A percentile compares a stretch with the other conserved stretches of the same genome.
phyloP scores from a whole-genome alignment of 2,797 vertebrate species.

The Typhlichthys subterraneus region DNA sequence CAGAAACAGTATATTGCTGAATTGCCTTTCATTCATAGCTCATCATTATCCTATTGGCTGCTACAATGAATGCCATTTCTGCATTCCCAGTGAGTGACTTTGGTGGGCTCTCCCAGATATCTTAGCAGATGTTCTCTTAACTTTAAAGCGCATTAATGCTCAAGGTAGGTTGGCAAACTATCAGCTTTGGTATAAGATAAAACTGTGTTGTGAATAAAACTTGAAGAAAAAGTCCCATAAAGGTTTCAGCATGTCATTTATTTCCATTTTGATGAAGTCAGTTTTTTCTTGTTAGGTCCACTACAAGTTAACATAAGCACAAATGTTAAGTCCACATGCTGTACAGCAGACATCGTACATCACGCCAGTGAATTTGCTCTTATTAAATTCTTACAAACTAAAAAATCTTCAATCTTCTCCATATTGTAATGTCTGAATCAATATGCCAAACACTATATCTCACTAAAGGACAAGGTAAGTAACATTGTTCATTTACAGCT shows the following conservation, averaged over 20 bases:
- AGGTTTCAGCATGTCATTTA: neutral
- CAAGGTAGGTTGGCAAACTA: constrained; percentile 20
- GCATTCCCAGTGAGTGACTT: constrained; percentile 27
- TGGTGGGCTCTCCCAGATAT: constrained; percentile 26
- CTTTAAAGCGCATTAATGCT: constrained; percentile 6
- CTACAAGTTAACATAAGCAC: too few relatives aligned
- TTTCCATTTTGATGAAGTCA: neutral
- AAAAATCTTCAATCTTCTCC: neutral
- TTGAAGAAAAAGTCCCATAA: neutral
- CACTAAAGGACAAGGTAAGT: constrained; percentile 1
- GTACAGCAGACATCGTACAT: too few relatives aligned
- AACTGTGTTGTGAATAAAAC: neutral
- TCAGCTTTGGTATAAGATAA: neutral
- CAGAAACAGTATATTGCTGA: neutral
- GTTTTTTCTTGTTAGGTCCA: too few relatives aligned
- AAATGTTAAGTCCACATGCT: too few relatives aligned
- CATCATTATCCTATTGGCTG: constrained; percentile 5
- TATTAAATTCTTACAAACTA: too few relatives aligned
- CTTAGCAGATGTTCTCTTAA: constrained; percentile 8
- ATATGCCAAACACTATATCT: neutral
- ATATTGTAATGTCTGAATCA: neutral
- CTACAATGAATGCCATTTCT: constrained; percentile 7
- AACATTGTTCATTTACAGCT: neutral
- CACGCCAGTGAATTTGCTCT: too few relatives aligned
- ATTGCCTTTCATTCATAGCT: constrained; percentile 10